phyloP scores from a whole-genome alignment of 2,113 vertebrate genomes.

The Chiloscyllium plagiosum region DNA sequence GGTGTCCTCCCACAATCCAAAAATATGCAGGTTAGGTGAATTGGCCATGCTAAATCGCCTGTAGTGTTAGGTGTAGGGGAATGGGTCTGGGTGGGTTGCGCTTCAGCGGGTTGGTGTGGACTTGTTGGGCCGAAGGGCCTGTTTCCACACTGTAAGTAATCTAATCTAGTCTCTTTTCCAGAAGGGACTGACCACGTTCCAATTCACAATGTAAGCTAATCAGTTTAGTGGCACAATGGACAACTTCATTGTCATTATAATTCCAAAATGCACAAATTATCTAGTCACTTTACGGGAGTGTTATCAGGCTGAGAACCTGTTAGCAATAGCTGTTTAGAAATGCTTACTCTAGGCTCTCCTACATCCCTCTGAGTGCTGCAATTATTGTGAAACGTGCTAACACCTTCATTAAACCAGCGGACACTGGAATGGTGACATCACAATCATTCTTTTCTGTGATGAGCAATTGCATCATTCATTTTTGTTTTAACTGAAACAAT shows the following conservation, averaged over 20 bases:
- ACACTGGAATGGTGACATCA: neutral
- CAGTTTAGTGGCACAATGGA: neutral
- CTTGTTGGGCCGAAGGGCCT: too few relatives aligned
- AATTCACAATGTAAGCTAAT: neutral
- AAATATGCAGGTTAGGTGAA: too few relatives aligned
- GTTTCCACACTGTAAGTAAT: too few relatives aligned
- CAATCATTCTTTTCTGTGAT: neutral
- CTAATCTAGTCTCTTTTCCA: neutral
- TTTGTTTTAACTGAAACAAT: neutral
- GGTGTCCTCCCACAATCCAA: too few relatives aligned
- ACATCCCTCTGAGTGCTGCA: neutral
- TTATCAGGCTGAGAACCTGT: neutral
- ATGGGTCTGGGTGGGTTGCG: too few relatives aligned
- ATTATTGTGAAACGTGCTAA: neutral
- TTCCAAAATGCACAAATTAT: neutral
- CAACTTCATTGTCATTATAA: neutral
- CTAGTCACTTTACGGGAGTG: neutral
- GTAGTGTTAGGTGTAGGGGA: too few relatives aligned
- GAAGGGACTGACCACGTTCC: neutral
- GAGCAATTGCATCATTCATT: neutral
- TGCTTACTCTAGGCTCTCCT: neutral
- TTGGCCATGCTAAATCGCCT: too few relatives aligned
- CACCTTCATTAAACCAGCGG: neutral
- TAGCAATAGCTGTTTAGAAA: neutral
- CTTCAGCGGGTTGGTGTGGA: too few relatives aligned